Conservation (phyloP, 30 jellyfish, hydroid and myxozoan species). For the Cassiopea andromeda region DNA sequence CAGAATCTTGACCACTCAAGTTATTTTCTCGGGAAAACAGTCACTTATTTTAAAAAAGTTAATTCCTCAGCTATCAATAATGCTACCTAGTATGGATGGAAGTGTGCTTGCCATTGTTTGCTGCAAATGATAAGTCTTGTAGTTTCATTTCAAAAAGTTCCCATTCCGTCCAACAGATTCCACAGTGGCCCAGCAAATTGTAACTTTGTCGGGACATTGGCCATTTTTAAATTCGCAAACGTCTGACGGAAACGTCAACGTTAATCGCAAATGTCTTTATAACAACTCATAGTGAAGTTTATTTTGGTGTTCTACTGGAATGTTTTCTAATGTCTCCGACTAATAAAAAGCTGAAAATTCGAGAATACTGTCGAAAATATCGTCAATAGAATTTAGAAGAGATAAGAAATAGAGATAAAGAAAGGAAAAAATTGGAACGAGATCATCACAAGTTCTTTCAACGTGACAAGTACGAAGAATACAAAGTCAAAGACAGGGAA, state of each 20-base stretch:
- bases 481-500: background rate
- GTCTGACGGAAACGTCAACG: background rate
- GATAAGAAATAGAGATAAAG: background rate
- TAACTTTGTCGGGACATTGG: background rate
- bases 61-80: background rate
- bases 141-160: background rate
- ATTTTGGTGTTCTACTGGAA: background rate
- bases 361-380: background rate
- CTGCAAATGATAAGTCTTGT: background rate
- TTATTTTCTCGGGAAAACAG: conserved; percentile 1
- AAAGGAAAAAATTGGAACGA: background rate
- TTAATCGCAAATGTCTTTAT: background rate
- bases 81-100: background rate
- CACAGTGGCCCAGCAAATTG: background rate
- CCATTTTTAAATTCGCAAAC: no score
- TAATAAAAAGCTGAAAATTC: background rate
- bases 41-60: background rate
- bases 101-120: conserved; percentile 2
- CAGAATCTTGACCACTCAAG: background rate
- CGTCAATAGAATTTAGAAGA: conserved; percentile 1
- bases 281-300: background rate
- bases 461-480: background rate
- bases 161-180: background rate
- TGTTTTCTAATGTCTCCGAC: background rate
- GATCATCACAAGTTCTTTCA: background rate